Percentiles rank a stretch among this genome's conserved stretches.
phyloP scores from a whole-genome alignment of 2,113 vertebrate species.

The Plecotus auritus region DNA sequence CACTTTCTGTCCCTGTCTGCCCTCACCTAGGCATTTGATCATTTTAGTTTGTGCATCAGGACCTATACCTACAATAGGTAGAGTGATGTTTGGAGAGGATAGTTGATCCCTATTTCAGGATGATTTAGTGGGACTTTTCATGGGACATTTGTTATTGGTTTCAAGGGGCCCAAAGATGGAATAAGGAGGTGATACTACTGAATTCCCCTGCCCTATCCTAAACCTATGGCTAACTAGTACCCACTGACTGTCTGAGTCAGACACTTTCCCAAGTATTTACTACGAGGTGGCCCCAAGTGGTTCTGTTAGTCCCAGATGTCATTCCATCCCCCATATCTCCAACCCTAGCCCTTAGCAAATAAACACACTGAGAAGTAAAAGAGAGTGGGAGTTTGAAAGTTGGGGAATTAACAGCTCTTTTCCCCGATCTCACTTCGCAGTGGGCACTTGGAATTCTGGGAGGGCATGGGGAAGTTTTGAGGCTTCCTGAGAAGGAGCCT shows the following conservation, averaged over 20 bases:
- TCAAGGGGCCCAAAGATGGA: not conserved
- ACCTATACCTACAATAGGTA: not conserved
- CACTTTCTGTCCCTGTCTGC: not conserved
- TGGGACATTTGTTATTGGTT: not conserved
- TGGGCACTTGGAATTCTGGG: not conserved
- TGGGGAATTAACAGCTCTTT: not conserved
- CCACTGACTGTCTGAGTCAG: not conserved
- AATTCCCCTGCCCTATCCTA: not conserved
- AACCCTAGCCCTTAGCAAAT: not conserved
- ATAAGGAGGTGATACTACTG: not conserved
- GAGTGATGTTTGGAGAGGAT: not conserved
- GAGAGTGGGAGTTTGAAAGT: not conserved
- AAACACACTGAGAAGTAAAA: not conserved
- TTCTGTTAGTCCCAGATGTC: not conserved
- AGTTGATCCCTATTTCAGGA: not conserved
- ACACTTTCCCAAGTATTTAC: not conserved
- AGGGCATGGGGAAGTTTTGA: not conserved
- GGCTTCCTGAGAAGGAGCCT: not conserved
- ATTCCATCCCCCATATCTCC: not conserved
- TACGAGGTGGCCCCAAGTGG: not conserved
- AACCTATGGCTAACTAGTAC: not conserved
- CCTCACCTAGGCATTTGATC: not conserved
- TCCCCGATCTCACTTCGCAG: not conserved
- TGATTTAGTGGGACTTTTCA: not conserved
- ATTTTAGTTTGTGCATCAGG: not conserved